Conservation (phyloP, 2,113 vertebrate genomes). For the Microcebus murinus region DNA sequence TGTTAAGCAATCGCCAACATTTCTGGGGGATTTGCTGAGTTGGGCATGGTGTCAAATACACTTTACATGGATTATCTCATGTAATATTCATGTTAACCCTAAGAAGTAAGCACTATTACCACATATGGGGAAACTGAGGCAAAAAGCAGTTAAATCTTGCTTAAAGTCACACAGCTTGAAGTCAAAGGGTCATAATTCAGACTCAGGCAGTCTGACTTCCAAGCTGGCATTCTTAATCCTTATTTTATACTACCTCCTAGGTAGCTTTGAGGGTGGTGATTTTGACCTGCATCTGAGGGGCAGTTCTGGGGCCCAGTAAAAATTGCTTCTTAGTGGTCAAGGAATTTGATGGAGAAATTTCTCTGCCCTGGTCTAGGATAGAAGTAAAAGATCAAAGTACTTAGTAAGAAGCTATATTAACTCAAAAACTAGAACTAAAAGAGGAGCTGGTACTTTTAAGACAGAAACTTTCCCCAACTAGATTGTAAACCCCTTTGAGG, state of each 20-base stretch:
- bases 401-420: background rate
- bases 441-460: background rate
- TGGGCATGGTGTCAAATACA: background rate
- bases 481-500: background rate
- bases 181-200: background rate
- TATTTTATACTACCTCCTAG: background rate
- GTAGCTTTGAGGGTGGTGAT: background rate
- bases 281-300: background rate
- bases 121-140: background rate
- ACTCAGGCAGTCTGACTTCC: background rate
- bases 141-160: conserved; percentile 11
- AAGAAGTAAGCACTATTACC: background rate
- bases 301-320: background rate
- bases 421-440: background rate
- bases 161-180: background rate
- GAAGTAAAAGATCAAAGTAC: conserved; percentile 20
- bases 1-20: background rate
- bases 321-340: background rate
- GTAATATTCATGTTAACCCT: background rate
- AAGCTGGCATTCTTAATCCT: background rate
- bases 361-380: background rate
- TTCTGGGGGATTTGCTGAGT: background rate
- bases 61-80: background rate
- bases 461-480: background rate
- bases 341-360: background rate